Base-by-base conservation (phyloP, 1,140 invertebrate genomes). In the Vanessa tameamea region DNA sequence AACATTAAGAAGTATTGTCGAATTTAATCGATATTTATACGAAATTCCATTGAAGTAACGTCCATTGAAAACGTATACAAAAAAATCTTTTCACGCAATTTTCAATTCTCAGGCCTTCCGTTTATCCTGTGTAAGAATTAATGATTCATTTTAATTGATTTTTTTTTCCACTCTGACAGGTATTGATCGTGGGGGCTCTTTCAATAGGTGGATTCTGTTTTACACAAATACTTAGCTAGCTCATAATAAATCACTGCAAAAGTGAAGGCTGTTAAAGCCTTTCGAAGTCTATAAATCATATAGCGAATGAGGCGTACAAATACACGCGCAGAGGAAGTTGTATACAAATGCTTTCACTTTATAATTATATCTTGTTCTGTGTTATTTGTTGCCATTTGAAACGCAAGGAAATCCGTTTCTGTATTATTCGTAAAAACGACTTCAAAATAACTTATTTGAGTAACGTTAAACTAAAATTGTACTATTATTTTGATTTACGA, bases 161-260 rank as follows among this genome's bases (percentile, higher is more conserved):
- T 89, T 90, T 87, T 81, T 88, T 87, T 82, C 20, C 82, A 71
- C 83, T 86, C 88, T 88, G 85, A 88, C 85, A 87, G 88, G 81
- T 89, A 91, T 91, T 89, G 89, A 90, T 91, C 84, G 87, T 74
- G 70, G 71, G 78, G 80, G 78, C 76, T 57, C 53, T 84, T 91
- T 87, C 82, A 87, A 89, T 88, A 85, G 79, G 79, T 73, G 53
- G 53, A 20, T 70, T 84, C 79, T 87, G 86, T 90, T 89, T 87
- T 82, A 89, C 76, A 81, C 83, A 88, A 89, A 88, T 85, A 89
- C 82, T 87, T 87, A 82, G 75, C 76, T 69, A 75, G 71, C 47
- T 78, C 79, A 84, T 89, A 88, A 91, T 89, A 89, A 91, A 91
- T 90, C 84, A 88, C 87, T 82, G 76, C 75, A 80, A 83, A 86